phyloP scores from a whole-genome alignment of 2,888 invertebrate genomes.

The Scaptomyza cyrtandrae region DNA sequence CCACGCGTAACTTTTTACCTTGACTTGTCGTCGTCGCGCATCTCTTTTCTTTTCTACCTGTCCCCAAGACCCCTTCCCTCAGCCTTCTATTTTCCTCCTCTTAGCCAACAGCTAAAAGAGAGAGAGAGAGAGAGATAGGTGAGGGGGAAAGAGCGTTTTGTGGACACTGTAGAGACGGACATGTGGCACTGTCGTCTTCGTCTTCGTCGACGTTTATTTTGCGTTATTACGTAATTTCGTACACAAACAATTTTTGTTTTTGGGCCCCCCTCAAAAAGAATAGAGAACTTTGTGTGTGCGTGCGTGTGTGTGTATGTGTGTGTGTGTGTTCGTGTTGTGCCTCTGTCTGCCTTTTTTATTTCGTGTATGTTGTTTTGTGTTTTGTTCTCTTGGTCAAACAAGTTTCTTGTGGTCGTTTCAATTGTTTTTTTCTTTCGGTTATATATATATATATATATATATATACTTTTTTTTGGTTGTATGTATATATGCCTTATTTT shows the following conservation, averaged over 20 bases:
- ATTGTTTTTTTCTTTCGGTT: slow-evolving; percentile 16
- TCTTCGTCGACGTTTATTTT: slow-evolving; percentile 57
- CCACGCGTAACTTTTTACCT: slow-evolving; percentile 74
- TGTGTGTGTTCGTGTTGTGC: slow-evolving; percentile 20
- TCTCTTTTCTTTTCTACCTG: slow-evolving; percentile 26
- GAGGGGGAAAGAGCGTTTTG: too few species aligned
- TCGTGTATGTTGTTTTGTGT: slow-evolving; percentile 26
- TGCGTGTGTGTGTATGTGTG: slow-evolving; percentile 9
- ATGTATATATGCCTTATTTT: slow-evolving; percentile 24
- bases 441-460: neutral
- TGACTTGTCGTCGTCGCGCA: slow-evolving; percentile 68
- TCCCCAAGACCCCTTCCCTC: neutral
- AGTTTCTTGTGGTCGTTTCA: slow-evolving; percentile 41
- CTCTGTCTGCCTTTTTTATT: slow-evolving; percentile 52
- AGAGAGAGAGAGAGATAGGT: slow-evolving; percentile 25
- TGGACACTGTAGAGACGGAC: too few species aligned
- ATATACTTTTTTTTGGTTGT: slow-evolving; percentile 1
- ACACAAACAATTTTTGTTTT: slow-evolving; percentile 34
- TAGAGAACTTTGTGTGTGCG: slow-evolving; percentile 10
- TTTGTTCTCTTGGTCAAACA: slow-evolving; percentile 53
- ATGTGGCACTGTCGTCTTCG: slow-evolving; percentile 41
- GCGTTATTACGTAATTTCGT: slow-evolving; percentile 66
- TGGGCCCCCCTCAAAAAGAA: slow-evolving; percentile 48
- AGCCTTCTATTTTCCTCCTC: neutral
- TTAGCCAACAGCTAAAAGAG: slow-evolving; percentile 48